Evolutionary conservation across 2,888 invertebrate genomes (phyloP), one percentile per base, ranked within the genome.

Genomic region (Shargacucullia verbasci): DNA sequence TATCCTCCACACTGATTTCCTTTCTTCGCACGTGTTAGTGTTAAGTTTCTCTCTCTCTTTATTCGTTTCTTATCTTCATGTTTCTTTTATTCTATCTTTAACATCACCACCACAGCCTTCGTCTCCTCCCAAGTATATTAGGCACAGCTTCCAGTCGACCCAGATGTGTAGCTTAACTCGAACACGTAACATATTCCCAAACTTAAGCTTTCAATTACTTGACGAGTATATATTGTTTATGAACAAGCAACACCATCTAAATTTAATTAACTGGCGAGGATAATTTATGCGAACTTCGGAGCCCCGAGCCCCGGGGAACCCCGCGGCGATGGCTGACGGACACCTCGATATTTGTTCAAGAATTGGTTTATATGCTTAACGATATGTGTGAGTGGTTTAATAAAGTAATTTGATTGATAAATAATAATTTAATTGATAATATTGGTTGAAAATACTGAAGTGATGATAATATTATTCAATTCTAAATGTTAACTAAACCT

Each of bases 211-310:
- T 48, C 48, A 65, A 69, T 65, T 62, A 69, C 41, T 65, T 54
- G 37, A 29, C 33, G 14, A 60, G 56, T 43, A 43, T 57, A 44
- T 37, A 41, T 37, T 48, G 58, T 58, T 70, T 41, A 52, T 33
- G 52, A 47, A 59, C 31, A 20, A 45, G 38, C 63, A 62, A 69
- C 63, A 43, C 41, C 7, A 38, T 41, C 40, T 41, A 57, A 59
- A 73, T 71, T 73, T 56, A 71, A 71, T 71, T 71, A 71, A 73
- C 70, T 52, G 39, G 31, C 12, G 14, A 14, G 49, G 55, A 55
- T 64, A 73, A 71, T 71, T 64, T 73, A 71, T 73, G 73, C 64
- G 38, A 52, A 55, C 35, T 67, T 41, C 15, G 29, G 63, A 68
- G 37, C 35, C 48, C 31, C 43, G n/a, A 46, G 25, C 27, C 38